Evolutionary conservation across 2,797 vertebrate genomes (phyloP), one percentile per base, ranked within the genome.

Genomic region (Chaenodraco wilsoni): DNA sequence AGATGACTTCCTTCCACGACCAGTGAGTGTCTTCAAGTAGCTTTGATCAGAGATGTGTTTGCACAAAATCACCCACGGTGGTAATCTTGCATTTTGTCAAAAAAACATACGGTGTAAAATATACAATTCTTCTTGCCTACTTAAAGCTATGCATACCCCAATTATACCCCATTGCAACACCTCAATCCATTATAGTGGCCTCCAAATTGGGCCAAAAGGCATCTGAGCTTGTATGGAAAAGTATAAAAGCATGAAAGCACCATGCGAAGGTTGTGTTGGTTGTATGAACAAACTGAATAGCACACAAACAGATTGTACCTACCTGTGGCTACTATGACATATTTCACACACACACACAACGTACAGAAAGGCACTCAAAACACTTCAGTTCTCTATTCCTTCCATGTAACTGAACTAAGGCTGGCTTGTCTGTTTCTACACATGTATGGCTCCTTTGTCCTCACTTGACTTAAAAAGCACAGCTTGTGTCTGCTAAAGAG

Each of bases 401-500:
- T 55, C 44, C 45, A 43, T 67, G 60, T 79, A 40, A 62, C 58
- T 81, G 61, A 79, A 78, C 74, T 72, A n/a, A 15, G 66, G 69
- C 46, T 13, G 6, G 40, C 58, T 69, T 19, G 69, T 81, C 65
- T 78, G 76, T 60, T 69, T 31, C 3, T 49, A 31, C 67, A 83
- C 64, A 45, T 83, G 49, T 60, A 45, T 58, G 23, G 8, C 68
- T 78, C 50, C 46, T 80, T 58, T 68, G 23, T 79, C 54, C 50
- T 55, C 64, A 72, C 69, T 78, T 79, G 61, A 61, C 56, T 75
- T 71, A 73, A 70, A 82, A 43, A 61, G 60, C 70, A 72, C n/a
- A 55, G 45, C 46, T 57, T 80, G 72, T 79, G 67, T 86, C 79
- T 74, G 66, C 66, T 71, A 72, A 88, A 87, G 84, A 75, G 83